These are phyloP conservation scores for Lepidostoma basale DNA, from an alignment of 1,140 invertebrate genomes.

Conservation along the genomic window DNA sequence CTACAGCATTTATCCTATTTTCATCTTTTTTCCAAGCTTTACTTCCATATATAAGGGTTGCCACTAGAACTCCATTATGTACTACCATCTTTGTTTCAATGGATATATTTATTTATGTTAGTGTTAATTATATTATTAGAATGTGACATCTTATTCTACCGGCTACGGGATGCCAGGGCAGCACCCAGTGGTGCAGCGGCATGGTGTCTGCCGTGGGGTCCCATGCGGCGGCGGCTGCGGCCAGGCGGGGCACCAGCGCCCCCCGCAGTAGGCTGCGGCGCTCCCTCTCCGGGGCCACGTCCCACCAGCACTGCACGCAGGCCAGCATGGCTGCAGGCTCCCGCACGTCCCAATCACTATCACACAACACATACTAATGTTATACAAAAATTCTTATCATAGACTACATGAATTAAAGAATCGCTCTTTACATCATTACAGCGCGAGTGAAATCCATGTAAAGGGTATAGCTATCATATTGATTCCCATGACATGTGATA, in stretches of 20 bases:
- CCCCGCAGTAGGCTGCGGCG: constrained; percentile 82
- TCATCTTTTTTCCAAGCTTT: no score
- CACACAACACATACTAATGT: no score
- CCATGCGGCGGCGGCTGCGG: constrained; percentile 86
- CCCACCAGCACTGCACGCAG: constrained; percentile 82
- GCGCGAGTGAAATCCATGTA: no score
- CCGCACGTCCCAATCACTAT: constrained; percentile 74
- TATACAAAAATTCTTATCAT: no score
- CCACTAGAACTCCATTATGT: no score
- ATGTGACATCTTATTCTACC: constrained; percentile 44
- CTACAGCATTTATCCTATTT: no score
- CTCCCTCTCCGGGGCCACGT: constrained; percentile 82
- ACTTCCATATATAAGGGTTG: no score
- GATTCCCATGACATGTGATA: no score
- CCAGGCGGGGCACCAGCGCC: constrained; percentile 79
- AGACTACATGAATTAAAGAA: background rate
- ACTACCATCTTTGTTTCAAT: no score
- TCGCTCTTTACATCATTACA: no score
- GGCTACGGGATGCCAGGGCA: constrained; percentile 79
- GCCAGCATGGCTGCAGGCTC: constrained; percentile 76
- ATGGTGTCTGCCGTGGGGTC: constrained; percentile 92
- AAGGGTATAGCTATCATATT: no score
- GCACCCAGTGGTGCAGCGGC: constrained; percentile 95
- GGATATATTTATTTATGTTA: no score
- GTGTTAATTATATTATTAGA: background rate